Evolutionary conservation across 1,140 invertebrate species (phyloP), one percentile per base, ranked within the genome.

Genomic region (Pygmarrhopalites habei): DNA sequence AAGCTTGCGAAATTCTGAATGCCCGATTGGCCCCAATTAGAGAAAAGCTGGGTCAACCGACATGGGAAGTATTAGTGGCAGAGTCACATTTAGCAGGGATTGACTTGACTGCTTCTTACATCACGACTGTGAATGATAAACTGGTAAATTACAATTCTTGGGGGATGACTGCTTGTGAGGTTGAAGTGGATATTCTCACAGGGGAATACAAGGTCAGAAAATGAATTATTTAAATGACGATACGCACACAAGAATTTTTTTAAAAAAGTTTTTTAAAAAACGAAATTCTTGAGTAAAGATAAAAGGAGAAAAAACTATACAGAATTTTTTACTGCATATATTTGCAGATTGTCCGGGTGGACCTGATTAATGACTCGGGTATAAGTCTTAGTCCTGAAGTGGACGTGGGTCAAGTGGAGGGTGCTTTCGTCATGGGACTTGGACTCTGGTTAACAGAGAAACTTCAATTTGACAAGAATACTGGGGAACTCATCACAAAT

Each of bases 371-470:
- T 75, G 89, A 92, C 72, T 81, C 82, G 2, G 88, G 88, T 1
- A 77, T 83, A 64, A 87, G 86, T 74, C 71, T 90, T 44, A 90
- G 81, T 75, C 89, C 88, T 0, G 75, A 30, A 46, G 76, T 92
- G 26, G 64, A 65, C 59, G 67, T 79, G 7, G 78, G 79, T 12
- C 92, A 95, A 78, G 80, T 86, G 3, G 90, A 95, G 79, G 92
- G 91, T 3, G 86, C 86, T 0, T 90, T 90, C 74, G 77, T 91
- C 0, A 92, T 93, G 90, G 89, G 88, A 4, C 72, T 90, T 10
- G 91, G 91, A 1, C 87, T 87, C 68, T 90, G 84, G 82, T 83
- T 87, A 1, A 81, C 78, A 10, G 69, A 71, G 30, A 64, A 62
- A 47, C n/a, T 71, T 4, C 19, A 58, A 1, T 53, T 64, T 55